A percentile compares a stretch with the other conserved stretches of the same genome.
These are phyloP conservation scores for Acronicta leporina DNA, from an alignment of 2,888 invertebrate genomes.

Conservation along the genomic window DNA sequence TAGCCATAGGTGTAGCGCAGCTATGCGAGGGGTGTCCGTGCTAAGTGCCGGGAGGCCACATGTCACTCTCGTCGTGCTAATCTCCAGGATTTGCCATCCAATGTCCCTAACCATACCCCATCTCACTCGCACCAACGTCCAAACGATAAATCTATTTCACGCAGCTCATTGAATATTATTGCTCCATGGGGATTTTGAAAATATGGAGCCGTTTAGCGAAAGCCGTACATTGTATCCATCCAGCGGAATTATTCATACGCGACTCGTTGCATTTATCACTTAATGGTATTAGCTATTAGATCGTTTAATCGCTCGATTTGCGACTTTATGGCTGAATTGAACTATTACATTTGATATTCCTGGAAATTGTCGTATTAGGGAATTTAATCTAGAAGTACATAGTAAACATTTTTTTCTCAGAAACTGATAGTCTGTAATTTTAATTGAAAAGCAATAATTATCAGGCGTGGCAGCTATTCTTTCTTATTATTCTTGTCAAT, in stretches of 20 bases:
- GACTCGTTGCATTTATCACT: conserved; percentile 87
- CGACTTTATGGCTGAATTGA: conserved; percentile 77
- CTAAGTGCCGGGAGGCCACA: conserved; percentile 88
- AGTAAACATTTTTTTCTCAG: not conserved
- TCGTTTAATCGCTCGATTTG: conserved; percentile 86
- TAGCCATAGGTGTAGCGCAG: conserved; percentile 63
- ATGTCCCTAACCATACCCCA: conserved; percentile 76
- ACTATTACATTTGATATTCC: conserved; percentile 38
- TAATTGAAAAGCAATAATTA: not conserved
- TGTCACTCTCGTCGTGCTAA: conserved; percentile 88
- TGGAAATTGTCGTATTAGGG: conserved; percentile 1
- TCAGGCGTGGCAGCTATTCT: conserved; percentile 28
- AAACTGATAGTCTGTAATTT: not conserved
- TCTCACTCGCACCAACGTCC: conserved; percentile 70
- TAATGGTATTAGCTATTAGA: conserved; percentile 88
- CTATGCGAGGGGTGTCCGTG: conserved; percentile 67
- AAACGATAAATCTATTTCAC: conserved; percentile 78
- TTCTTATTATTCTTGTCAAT: conserved; percentile 15
- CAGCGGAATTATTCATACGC: conserved; percentile 87
- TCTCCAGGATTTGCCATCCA: conserved; percentile 87
- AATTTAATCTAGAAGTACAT: not conserved
- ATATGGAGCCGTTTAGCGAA: conserved; percentile 89
- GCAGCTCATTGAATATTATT: conserved; percentile 88
- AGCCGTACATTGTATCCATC: conserved; percentile 88
- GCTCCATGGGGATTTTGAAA: conserved; percentile 89